Percentiles rank a stretch among this genome's conserved stretches.
These are phyloP conservation scores for Megaleporinus macrocephalus DNA, from an alignment of 2,113 vertebrate genomes.

Conservation along the genomic window DNA sequence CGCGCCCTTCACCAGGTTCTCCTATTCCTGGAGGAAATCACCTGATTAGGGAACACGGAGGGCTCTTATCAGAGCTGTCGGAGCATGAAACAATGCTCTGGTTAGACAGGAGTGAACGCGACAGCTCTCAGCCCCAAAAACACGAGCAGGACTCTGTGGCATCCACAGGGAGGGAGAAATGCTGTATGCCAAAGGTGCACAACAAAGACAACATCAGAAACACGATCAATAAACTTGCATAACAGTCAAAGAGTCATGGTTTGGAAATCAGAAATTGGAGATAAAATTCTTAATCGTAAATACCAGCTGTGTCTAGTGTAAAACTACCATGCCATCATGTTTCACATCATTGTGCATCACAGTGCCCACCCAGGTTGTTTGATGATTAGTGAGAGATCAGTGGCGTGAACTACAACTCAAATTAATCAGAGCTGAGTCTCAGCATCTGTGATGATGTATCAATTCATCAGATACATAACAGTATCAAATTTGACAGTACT, in stretches of 20 bases:
- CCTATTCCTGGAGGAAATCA: neutral
- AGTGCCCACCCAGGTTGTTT: slow-evolving; percentile 7
- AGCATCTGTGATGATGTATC: neutral
- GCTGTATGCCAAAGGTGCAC: neutral
- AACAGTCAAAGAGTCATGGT: neutral
- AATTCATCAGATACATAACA: neutral
- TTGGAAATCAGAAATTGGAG: neutral
- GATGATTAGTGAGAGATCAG: slow-evolving; percentile 17
- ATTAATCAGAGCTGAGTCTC: neutral
- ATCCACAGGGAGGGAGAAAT: neutral
- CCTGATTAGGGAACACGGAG: neutral
- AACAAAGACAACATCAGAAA: neutral
- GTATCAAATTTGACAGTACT: slow-evolving; percentile 16
- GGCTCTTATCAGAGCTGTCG: slow-evolving; percentile 20
- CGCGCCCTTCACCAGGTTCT: neutral
- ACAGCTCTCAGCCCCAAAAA: slow-evolving; percentile 13
- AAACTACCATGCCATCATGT: neutral
- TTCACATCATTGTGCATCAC: neutral
- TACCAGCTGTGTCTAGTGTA: neutral
- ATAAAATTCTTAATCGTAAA: neutral
- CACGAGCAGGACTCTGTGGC: neutral
- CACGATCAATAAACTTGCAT: neutral
- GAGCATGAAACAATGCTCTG: neutral
- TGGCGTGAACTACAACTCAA: slow-evolving; percentile 12
- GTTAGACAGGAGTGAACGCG: slow-evolving; percentile 10